Percentiles rank a stretch among this genome's conserved stretches.
These are phyloP conservation scores for Danaus melanippus DNA, from an alignment of 1,140 invertebrate genomes.

Conservation along the genomic window DNA sequence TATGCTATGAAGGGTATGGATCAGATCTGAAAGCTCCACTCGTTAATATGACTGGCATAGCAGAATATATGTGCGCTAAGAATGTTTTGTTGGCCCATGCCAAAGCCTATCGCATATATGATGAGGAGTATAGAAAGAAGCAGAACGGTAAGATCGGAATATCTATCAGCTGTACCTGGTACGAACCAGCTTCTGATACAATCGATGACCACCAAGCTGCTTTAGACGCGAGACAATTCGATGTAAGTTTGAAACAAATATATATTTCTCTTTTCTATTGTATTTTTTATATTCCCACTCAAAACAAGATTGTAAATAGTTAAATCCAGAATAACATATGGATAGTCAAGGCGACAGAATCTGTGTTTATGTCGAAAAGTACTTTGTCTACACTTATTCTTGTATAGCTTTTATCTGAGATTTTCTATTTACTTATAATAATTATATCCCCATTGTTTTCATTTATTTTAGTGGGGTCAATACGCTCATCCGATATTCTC, in stretches of 20 bases:
- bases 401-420: no score
- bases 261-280: neutral
- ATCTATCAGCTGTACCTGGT: constrained; percentile 64
- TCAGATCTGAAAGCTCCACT: constrained; percentile 65
- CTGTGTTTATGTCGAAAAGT: no score
- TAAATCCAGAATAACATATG: no score
- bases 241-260: constrained; percentile 29
- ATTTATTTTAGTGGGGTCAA: constrained; percentile 70
- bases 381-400: no score
- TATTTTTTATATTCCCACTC: neutral
- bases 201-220: constrained; percentile 66
- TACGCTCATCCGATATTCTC: constrained; percentile 77
- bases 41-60: constrained; percentile 66
- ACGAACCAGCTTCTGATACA: constrained; percentile 56
- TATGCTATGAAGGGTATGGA: constrained; percentile 74
- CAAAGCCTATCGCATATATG: constrained; percentile 74
- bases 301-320: neutral
- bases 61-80: constrained; percentile 73
- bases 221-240: constrained; percentile 65
- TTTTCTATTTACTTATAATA: no score
- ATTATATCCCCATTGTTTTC: no score
- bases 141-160: constrained; percentile 58
- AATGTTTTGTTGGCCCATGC: constrained; percentile 74
- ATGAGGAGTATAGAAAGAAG: constrained; percentile 28
- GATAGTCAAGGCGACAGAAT: no score